Conservation (phyloP, 2,797 vertebrate genomes). For the Cryptoblepharus egeriae region DNA sequence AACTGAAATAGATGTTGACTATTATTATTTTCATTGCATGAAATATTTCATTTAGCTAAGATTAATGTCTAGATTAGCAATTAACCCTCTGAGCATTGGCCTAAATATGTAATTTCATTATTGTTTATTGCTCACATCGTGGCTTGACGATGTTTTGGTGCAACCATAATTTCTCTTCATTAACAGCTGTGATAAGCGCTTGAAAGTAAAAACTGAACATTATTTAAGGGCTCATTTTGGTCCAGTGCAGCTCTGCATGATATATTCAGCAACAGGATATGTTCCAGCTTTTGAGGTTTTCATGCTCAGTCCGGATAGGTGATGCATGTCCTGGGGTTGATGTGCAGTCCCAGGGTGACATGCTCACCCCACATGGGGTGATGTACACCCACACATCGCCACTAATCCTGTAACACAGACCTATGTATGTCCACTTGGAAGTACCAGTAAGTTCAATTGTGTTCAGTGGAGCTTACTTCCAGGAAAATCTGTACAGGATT, state of each 20-base stretch:
- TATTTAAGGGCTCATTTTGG: constrained; percentile 25
- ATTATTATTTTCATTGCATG: background rate
- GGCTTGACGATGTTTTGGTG: constrained; percentile 19
- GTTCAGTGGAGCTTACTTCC: no score
- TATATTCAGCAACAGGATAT: background rate
- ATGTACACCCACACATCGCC: no score
- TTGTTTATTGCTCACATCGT: constrained; percentile 29
- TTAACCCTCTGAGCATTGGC: constrained; percentile 30
- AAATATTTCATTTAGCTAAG: constrained; percentile 21
- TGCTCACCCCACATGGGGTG: no score
- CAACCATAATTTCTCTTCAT: constrained; percentile 41
- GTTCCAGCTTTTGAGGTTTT: background rate
- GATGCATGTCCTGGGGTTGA: no score
- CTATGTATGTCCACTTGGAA: no score
- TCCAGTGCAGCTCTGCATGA: constrained; percentile 13
- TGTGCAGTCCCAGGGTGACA: no score
- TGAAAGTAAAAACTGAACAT: constrained; percentile 29
- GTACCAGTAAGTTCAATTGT: no score
- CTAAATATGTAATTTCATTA: constrained; percentile 32
- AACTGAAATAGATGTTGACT: constrained; percentile 16
- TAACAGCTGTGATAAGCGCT: constrained; percentile 36
- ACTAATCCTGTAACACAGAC: no score
- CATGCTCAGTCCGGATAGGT: no score
- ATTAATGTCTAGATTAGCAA: constrained; percentile 30
- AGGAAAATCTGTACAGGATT: no score